Base-by-base conservation (phyloP, 2,113 vertebrate species). In the Brachyistius frenatus region DNA sequence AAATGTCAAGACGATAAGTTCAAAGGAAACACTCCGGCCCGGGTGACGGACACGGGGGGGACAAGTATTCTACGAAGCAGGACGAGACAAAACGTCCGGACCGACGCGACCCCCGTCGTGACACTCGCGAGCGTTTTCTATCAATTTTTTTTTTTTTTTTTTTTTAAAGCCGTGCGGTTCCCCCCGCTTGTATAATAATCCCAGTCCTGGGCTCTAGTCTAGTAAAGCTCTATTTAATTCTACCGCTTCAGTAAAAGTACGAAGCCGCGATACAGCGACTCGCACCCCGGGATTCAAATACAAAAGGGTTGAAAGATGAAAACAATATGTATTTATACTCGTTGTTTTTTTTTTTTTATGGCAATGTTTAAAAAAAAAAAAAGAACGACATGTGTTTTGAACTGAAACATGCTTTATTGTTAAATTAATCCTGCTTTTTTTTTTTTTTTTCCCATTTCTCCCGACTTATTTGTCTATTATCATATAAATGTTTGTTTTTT, bases 261-360 rank as follows among this genome's bases (percentile, higher is more conserved):
- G 65, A 83, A 78, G 83, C 74, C 69, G 47, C 14, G 33, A 73
- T 64, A 54, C 74, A 86, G 78, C 16, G 62, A 77, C 76, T 79
- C 75, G 39, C 67, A 65, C 63, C 78, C 74, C 79, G 81, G 71
- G 68, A 84, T 85, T 84, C 44, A 37, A 85, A 90, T 23, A 84
- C 72, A 60, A 83, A 86, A 84, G 33, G 53, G 65, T 68, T 79
- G 60, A 82, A 83, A 74, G 61, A 73, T 77, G 64, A 80, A 82
- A 76, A 66, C 55, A 35, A 73, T 68, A 79, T 89, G 89, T 93
- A 92, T 92, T 93, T 92, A 92, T 92, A 89, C 83, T 88, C 76
- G n/a, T n/a, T n/a, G n/a, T 23, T 23, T 23, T 23, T 23, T 64
- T 85, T 88, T 88, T 88, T 92, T 84, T 86, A 87, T 86, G 72